Conservation (phyloP, 2,113 vertebrate species). For the Microtus ochrogaster region DNA sequence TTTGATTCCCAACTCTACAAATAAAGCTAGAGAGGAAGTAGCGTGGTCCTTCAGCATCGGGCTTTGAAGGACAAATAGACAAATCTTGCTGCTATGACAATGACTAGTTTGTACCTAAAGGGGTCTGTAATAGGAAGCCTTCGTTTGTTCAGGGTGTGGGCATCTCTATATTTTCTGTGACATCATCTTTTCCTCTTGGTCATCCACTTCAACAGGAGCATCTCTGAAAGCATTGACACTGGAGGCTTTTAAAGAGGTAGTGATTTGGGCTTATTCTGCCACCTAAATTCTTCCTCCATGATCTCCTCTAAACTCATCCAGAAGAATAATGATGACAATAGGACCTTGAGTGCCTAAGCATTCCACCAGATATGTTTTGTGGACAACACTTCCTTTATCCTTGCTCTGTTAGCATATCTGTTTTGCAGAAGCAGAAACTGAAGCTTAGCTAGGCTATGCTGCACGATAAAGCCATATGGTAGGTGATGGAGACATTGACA, state of each 20-base stretch:
- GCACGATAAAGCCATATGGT: neutral
- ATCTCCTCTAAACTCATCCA: neutral
- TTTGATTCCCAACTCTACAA: neutral
- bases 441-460: neutral
- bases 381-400: neutral
- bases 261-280: neutral
- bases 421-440: neutral
- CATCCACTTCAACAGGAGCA: neutral
- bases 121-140: neutral
- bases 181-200: neutral
- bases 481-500: neutral
- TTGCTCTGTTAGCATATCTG: neutral
- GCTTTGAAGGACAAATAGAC: neutral
- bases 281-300: neutral
- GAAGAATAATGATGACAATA: neutral
- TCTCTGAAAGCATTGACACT: too few species aligned
- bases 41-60: neutral
- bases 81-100: neutral
- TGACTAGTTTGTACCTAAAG: fast-evolving
- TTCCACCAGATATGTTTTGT: neutral
- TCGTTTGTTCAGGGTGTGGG: neutral
- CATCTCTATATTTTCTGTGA: neutral
- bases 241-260: neutral
- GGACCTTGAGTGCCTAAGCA: neutral
- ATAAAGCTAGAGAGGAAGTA: neutral